Conservation (phyloP, 2,113 vertebrate genomes). For the Rhinoderma darwinii region DNA sequence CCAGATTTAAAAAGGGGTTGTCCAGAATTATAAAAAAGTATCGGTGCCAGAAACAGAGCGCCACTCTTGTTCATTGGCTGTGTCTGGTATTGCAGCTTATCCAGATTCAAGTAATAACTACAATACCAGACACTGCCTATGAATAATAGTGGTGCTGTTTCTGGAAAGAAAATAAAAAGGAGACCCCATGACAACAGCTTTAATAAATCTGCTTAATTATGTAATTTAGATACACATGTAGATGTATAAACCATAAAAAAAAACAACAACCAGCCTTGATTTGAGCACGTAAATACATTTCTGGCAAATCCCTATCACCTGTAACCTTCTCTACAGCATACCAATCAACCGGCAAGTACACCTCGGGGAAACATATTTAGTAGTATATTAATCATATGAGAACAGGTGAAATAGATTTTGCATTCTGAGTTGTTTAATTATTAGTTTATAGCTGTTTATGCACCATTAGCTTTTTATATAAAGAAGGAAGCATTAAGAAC, state of each 20-base stretch:
- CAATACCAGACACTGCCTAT: not conserved
- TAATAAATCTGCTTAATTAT: not conserved
- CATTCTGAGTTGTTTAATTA: slow-evolving; percentile 40
- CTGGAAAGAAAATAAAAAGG: too few species aligned
- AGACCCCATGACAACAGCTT: too few species aligned
- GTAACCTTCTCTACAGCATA: slow-evolving; percentile 24
- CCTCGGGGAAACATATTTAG: slow-evolving; percentile 2
- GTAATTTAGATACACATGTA: not conserved
- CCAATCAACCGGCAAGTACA: slow-evolving; percentile 11
- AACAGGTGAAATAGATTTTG: slow-evolving; percentile 40
- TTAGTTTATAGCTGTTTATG: slow-evolving; percentile 37
- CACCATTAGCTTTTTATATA: slow-evolving; percentile 33
- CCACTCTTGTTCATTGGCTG: not conserved
- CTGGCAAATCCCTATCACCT: not conserved
- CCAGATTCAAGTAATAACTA: not conserved
- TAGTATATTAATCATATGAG: slow-evolving; percentile 35
- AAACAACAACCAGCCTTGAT: not conserved
- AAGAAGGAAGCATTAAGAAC: slow-evolving; percentile 1
- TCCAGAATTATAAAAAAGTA: too few species aligned
- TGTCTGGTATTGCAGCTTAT: not conserved
- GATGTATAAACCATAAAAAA: not conserved
- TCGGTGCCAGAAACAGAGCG: too few species aligned
- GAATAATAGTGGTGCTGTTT: too few species aligned
- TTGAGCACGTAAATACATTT: not conserved
- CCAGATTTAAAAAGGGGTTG: too few species aligned